These are phyloP conservation scores for Agapornis roseicollis DNA, from an alignment of 2,113 vertebrate genomes.

Conservation along the genomic window DNA sequence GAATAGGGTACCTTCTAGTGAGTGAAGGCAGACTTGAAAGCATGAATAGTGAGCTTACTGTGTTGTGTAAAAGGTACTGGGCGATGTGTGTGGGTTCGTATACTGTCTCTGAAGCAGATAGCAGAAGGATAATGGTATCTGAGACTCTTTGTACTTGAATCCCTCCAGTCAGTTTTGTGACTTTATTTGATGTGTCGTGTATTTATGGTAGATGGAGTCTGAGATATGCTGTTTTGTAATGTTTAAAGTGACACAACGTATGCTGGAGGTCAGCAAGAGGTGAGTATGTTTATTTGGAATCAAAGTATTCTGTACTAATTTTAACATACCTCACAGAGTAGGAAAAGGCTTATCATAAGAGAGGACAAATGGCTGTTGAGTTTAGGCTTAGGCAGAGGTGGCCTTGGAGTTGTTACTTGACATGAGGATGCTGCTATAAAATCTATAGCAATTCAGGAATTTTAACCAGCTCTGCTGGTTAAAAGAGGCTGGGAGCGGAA, in stretches of 20 bases:
- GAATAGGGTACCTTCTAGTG: not conserved
- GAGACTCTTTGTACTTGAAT: not conserved
- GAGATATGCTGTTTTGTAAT: not conserved
- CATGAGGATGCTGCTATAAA: not conserved
- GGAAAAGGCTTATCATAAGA: not conserved
- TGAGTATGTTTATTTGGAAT: not conserved
- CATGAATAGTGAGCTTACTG: not conserved
- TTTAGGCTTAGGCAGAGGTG: not conserved
- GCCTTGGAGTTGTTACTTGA: not conserved
- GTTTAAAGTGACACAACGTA: not conserved
- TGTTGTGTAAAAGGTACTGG: not conserved
- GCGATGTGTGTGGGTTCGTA: rapidly evolving
- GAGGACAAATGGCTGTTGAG: not conserved
- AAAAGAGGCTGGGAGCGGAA: not conserved
- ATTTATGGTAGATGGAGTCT: not conserved
- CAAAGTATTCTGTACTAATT: not conserved
- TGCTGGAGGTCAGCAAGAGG: not conserved
- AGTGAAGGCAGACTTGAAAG: not conserved
- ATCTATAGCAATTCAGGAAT: not conserved
- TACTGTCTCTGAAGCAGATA: not conserved
- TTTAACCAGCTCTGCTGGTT: not conserved
- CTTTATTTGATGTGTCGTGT: not conserved
- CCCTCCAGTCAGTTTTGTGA: not conserved
- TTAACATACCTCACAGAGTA: not conserved
- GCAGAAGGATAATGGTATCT: not conserved